Percentiles rank a stretch among this genome's conserved stretches.
Conservation (phyloP, 2,888 invertebrate genomes). For the Ischnus inquisitorius region DNA sequence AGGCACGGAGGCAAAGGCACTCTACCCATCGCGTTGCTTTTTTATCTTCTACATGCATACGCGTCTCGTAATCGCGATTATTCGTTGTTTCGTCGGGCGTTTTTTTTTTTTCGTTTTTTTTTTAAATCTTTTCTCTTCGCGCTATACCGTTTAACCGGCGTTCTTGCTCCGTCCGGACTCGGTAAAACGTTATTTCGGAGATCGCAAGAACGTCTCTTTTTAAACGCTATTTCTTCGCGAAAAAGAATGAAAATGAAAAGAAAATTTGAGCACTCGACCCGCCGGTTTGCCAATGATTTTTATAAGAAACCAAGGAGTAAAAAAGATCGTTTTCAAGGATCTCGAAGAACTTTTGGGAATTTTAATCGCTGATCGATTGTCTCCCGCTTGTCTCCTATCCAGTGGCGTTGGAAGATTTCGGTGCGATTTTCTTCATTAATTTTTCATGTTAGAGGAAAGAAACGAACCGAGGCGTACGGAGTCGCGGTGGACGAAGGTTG, state of each 20-base stretch:
- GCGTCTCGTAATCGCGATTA: slow-evolving; percentile 17
- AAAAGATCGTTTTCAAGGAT: background rate
- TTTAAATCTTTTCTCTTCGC: background rate
- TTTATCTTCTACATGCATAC: slow-evolving; percentile 12
- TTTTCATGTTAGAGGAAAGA: background rate
- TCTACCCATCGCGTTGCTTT: slow-evolving; percentile 29
- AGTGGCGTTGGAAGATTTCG: background rate
- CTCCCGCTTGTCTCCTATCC: background rate
- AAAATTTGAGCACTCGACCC: no score
- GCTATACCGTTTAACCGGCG: background rate
- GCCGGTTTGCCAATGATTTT: no score
- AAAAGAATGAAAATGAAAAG: no score
- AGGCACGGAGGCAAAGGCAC: slow-evolving; percentile 57
- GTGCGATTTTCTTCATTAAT: no score
- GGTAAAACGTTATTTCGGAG: slow-evolving; percentile 15
- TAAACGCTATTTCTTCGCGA: no score
- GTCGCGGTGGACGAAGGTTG: slow-evolving; percentile 74
- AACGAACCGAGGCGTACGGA: background rate
- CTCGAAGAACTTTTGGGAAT: background rate
- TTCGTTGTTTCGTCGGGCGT: background rate
- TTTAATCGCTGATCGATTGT: background rate
- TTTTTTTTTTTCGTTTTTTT: background rate
- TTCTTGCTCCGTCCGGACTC: slow-evolving; percentile 13
- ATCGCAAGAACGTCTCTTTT: slow-evolving; percentile 9
- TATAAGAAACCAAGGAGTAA: no score